These are phyloP conservation scores for Linnaemya tessellans DNA, from an alignment of 2,888 invertebrate genomes.

Conservation along the genomic window DNA sequence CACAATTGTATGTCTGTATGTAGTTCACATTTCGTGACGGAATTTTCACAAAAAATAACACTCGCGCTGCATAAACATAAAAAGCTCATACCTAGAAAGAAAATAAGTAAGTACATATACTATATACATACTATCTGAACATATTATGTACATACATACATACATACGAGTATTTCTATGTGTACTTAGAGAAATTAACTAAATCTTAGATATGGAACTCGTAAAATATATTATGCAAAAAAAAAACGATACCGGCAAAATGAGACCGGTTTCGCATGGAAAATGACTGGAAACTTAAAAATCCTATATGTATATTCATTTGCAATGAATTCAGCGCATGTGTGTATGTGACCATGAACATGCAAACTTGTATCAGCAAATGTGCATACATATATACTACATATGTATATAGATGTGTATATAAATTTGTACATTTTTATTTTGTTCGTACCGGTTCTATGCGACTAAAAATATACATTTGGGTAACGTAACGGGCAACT, in stretches of 20 bases:
- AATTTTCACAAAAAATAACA: constrained; percentile 31
- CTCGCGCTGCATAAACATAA: constrained; percentile 26
- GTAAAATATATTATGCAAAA: constrained; percentile 22
- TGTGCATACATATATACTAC: neutral
- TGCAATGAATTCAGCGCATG: constrained; percentile 27
- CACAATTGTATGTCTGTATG: constrained; percentile 6
- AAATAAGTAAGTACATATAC: neutral
- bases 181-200: constrained; percentile 33
- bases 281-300: constrained; percentile 54
- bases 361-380: constrained; percentile 12
- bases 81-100: constrained; percentile 33
- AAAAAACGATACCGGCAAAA: constrained; percentile 68
- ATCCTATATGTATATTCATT: constrained; percentile 23
- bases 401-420: constrained; percentile 2
- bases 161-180: neutral
- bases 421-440: neutral
- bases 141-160: no score
- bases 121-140: no score
- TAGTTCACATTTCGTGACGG: constrained; percentile 45
- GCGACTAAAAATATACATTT: constrained; percentile 47
- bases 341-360: constrained; percentile 35
- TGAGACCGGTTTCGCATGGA: constrained; percentile 64
- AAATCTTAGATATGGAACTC: constrained; percentile 24
- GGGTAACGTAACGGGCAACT: neutral
- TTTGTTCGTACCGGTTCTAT: constrained; percentile 48